phyloP scores from a whole-genome alignment of 2,888 invertebrate species.

The Drosophila recens region DNA sequence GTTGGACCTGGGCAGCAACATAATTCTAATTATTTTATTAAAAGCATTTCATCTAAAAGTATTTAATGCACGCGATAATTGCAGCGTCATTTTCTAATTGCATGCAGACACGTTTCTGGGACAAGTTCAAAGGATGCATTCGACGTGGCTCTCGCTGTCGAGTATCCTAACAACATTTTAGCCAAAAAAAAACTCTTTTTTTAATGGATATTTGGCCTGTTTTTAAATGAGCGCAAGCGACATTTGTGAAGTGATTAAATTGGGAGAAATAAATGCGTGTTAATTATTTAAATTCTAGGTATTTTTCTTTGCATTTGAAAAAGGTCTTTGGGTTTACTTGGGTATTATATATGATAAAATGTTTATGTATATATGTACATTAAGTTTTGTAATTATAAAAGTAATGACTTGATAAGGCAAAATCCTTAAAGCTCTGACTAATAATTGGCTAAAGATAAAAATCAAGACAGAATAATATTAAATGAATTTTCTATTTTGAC shows the following conservation, averaged over 20 bases:
- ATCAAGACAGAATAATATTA: too few species aligned
- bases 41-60: conserved; percentile 48
- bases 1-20: conserved; percentile 22
- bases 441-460: too few species aligned
- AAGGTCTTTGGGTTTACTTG: not conserved
- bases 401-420: too few species aligned
- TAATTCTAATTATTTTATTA: conserved; percentile 69
- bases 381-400: too few species aligned
- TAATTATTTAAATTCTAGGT: too few species aligned
- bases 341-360: not conserved
- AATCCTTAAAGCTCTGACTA: too few species aligned
- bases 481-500: too few species aligned
- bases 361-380: too few species aligned
- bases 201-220: not conserved
- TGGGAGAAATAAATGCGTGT: not conserved
- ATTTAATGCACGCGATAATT: conserved; percentile 61
- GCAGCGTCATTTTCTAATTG: conserved; percentile 56
- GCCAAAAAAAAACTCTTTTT: not conserved
- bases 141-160: not conserved
- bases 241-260: not conserved
- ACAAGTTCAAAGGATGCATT: conserved; percentile 68
- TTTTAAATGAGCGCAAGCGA: not conserved
- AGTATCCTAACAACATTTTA: not conserved
- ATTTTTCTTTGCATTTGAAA: not conserved
- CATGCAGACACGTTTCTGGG: conserved; percentile 61